A percentile compares a stretch with the other conserved stretches of the same genome.
phyloP scores from a whole-genome alignment of 2,797 vertebrate genomes.

The Apogon hyalosoma region DNA sequence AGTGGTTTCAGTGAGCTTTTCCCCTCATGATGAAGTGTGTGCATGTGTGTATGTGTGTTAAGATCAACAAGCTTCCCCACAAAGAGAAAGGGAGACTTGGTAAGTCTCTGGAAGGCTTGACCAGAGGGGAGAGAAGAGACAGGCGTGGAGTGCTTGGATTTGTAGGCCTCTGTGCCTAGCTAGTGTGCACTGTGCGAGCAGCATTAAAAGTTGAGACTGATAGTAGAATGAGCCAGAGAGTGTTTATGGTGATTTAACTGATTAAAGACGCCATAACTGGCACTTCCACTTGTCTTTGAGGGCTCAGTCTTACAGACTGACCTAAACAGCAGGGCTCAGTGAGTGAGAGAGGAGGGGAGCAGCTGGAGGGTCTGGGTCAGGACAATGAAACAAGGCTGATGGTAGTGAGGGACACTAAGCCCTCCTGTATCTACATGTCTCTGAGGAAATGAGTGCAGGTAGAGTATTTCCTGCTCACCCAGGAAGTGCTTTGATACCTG shows the following conservation, averaged over 20 bases:
- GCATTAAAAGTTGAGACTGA: constrained; percentile 56
- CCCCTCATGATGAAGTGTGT: constrained; percentile 62
- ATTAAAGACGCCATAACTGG: constrained; percentile 40
- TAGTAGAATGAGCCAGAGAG: constrained; percentile 40
- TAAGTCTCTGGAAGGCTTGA: constrained; percentile 60
- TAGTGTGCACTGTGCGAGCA: constrained; percentile 51
- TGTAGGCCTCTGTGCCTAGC: constrained; percentile 58
- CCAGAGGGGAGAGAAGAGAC: constrained; percentile 21
- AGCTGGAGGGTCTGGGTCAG: constrained; percentile 36
- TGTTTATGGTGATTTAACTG: constrained; percentile 48
- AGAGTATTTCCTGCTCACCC: constrained; percentile 43
- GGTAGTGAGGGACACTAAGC: constrained; percentile 14
- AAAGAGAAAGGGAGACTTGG: constrained; percentile 49
- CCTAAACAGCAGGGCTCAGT: constrained; percentile 41
- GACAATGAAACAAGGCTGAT: constrained; percentile 11
- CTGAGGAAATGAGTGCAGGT: constrained; percentile 21
- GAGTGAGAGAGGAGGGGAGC: constrained; percentile 14
- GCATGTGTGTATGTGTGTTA: constrained; percentile 65
- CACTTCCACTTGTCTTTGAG: constrained; percentile 34
- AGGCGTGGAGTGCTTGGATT: constrained; percentile 48
- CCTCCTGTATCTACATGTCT: constrained; percentile 13
- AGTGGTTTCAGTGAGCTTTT: constrained; percentile 59
- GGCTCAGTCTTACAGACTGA: constrained; percentile 31
- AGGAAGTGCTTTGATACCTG: constrained; percentile 47
- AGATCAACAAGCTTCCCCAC: constrained; percentile 67